These are phyloP conservation scores for Numida meleagris DNA, from an alignment of 2,113 vertebrate species.

Conservation along the genomic window DNA sequence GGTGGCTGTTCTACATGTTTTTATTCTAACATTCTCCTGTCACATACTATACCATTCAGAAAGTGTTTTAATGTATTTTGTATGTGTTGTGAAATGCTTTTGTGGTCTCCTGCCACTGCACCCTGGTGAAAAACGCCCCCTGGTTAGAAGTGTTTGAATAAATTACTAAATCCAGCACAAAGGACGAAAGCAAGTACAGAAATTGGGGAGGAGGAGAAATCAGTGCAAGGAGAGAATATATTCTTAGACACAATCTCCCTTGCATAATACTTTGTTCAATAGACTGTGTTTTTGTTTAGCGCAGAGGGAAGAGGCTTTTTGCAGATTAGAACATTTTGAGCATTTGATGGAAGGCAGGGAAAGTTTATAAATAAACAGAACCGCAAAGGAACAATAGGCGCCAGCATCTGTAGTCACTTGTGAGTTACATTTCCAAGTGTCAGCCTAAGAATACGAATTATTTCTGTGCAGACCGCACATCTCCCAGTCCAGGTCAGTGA, in stretches of 20 bases:
- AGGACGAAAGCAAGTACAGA: slow-evolving; percentile 29
- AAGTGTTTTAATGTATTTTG: slow-evolving; percentile 60
- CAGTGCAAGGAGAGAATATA: slow-evolving; percentile 25
- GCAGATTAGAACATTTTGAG: slow-evolving; percentile 41
- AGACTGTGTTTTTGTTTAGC: slow-evolving; percentile 48
- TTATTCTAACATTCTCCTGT: slow-evolving; percentile 63
- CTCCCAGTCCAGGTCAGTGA: slow-evolving; percentile 28
- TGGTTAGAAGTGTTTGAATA: slow-evolving; percentile 67
- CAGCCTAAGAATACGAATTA: slow-evolving; percentile 66
- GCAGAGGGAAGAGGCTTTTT: slow-evolving; percentile 48
- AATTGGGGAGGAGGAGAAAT: slow-evolving; percentile 57
- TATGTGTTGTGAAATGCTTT: slow-evolving; percentile 54
- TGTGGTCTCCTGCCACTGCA: slow-evolving; percentile 68
- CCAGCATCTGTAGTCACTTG: slow-evolving; percentile 49
- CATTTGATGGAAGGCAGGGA: slow-evolving; percentile 43
- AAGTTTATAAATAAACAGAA: slow-evolving; percentile 56
- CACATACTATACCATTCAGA: background rate
- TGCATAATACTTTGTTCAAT: slow-evolving; percentile 66
- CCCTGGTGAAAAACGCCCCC: slow-evolving; percentile 62
- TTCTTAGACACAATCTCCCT: slow-evolving; percentile 60
- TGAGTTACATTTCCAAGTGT: slow-evolving; percentile 47
- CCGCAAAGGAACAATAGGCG: slow-evolving; percentile 43
- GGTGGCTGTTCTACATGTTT: slow-evolving; percentile 65
- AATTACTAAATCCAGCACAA: slow-evolving; percentile 73
- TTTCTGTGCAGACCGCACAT: slow-evolving; percentile 37